These are phyloP conservation scores for Palythoa grandiflora DNA, from an alignment of 92 coral and sea anemone species.

Conservation along the genomic window DNA sequence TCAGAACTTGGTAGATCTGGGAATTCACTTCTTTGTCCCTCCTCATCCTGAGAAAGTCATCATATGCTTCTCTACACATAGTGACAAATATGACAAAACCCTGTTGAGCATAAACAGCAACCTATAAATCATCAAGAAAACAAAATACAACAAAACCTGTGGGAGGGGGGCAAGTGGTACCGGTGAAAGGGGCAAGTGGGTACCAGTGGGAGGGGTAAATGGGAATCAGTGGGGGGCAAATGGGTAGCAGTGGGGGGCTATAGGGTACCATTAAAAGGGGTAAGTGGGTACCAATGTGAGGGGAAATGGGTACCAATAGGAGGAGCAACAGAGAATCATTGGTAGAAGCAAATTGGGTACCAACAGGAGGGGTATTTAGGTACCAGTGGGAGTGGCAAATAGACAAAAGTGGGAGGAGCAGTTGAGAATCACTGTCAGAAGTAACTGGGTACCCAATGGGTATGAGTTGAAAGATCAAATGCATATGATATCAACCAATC, in stretches of 20 bases:
- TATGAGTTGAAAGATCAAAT: too few relatives aligned
- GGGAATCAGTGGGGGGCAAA: neutral
- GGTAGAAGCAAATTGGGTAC: too few relatives aligned
- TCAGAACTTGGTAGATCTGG: slow-evolving; percentile 79
- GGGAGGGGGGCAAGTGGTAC: too few relatives aligned
- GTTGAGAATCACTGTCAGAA: too few relatives aligned
- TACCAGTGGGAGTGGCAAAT: too few relatives aligned
- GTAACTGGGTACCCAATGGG: too few relatives aligned
- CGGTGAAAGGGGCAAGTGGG: too few relatives aligned
- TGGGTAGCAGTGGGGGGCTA: neutral
- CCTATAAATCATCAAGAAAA: neutral
- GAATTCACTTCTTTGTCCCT: slow-evolving; percentile 97
- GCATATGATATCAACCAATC: too few relatives aligned
- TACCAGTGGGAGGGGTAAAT: neutral
- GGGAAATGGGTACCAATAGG: neutral
- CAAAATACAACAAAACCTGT: neutral
- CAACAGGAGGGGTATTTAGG: too few relatives aligned
- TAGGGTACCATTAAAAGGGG: neutral
- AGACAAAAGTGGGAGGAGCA: too few relatives aligned
- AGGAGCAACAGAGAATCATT: neutral
- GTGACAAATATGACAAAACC: slow-evolving; percentile 92
- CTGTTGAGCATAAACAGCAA: slow-evolving; percentile 42
- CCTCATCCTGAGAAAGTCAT: slow-evolving; percentile 88
- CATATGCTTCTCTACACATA: slow-evolving; percentile 98
- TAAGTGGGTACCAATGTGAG: neutral